Evolutionary conservation across 2,113 vertebrate genomes (phyloP).

Genomic region (Stegostoma tigrinum): DNA sequence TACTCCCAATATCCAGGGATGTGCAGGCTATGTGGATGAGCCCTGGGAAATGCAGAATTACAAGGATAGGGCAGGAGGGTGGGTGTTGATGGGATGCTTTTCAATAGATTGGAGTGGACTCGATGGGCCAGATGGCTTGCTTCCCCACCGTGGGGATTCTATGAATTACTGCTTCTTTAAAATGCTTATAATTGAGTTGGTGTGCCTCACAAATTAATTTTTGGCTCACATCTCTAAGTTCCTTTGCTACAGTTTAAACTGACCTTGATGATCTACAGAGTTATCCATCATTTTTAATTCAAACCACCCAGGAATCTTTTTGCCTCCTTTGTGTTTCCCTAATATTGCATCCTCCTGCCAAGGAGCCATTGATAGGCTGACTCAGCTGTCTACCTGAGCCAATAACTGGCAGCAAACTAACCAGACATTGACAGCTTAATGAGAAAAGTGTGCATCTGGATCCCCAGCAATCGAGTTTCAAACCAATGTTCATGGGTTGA

Average conservation of each 20-base stretch:
- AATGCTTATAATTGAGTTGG: neutral
- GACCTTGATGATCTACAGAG: neutral
- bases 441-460: neutral
- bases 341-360: neutral
- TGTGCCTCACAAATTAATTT: neutral
- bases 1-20: too few relatives aligned
- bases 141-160: too few relatives aligned
- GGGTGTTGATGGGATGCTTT: too few relatives aligned
- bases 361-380: neutral
- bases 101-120: too few relatives aligned
- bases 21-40: too few relatives aligned
- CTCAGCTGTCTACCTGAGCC: neutral
- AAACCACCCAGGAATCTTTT: neutral
- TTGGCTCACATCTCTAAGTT: neutral
- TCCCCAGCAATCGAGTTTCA: neutral
- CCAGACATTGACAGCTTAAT: conserved; percentile 3
- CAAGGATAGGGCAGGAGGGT: too few relatives aligned
- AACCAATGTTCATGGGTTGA: neutral
- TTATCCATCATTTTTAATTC: neutral
- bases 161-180: neutral
- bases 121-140: too few relatives aligned
- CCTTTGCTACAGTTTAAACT: neutral
- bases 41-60: too few relatives aligned
- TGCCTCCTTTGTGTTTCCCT: neutral
- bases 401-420: neutral